Evolutionary conservation across 1,140 invertebrate species (phyloP).

Genomic region (Tetramorium simillimum): DNA sequence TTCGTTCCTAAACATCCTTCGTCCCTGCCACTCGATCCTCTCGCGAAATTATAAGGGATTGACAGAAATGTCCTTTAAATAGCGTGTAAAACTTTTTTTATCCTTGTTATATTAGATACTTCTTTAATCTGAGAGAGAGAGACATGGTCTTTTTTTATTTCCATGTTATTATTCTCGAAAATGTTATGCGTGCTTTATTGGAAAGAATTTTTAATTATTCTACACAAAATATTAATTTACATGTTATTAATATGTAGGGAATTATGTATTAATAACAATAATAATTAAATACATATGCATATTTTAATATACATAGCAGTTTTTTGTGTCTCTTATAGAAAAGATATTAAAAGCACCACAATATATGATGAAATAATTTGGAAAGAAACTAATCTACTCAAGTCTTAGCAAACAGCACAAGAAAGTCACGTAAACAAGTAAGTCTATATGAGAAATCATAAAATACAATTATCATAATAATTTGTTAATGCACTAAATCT

Average conservation of each 20-base stretch:
- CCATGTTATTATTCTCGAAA: neutral
- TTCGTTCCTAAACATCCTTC: too few species aligned
- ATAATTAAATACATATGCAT: neutral
- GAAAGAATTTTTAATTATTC: neutral
- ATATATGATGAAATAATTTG: neutral
- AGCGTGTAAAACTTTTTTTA: neutral
- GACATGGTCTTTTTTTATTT: neutral
- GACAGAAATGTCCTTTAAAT: neutral
- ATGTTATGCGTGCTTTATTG: neutral
- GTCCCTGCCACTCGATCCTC: neutral
- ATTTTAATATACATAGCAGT: neutral
- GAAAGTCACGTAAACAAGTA: neutral
- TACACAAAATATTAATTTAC: neutral
- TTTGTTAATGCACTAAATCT: neutral
- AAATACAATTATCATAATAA: neutral
- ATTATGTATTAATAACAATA: constrained; percentile 11
- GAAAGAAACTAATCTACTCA: neutral
- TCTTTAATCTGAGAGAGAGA: neutral
- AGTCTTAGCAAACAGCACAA: neutral
- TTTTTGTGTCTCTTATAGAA: neutral
- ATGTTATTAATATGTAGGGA: constrained; percentile 3
- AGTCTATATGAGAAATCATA: neutral
- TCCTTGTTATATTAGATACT: neutral
- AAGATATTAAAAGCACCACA: neutral
- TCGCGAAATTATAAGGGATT: neutral